Evolutionary conservation across 2,113 vertebrate genomes (phyloP), one percentile per base, ranked within the genome.

Genomic region (Sander lucioperca): DNA sequence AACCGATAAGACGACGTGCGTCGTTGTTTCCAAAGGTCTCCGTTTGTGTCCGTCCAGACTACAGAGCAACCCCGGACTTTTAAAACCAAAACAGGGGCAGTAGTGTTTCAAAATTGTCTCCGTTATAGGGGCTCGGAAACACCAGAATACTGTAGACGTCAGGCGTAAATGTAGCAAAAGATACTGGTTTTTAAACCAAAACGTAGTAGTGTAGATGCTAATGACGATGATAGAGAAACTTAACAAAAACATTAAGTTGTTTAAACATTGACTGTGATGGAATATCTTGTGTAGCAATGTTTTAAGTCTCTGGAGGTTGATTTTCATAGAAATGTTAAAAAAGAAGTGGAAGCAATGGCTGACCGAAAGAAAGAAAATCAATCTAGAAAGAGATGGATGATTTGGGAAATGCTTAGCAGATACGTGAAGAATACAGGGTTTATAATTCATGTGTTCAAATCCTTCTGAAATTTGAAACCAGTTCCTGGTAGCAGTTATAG

Each of bases 401-500:
- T 51, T 51, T 51, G 0, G 6, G 43, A 23, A 70, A 33, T 9
- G 15, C 23, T 74, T 5, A 25, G 21, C 30, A 39, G 43, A 36
- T 33, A 21, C 0, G 8, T 27, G 47, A 62, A 36, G 11, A 23
- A 18, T 30, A 11, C 9, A 45, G 18, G 27, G 4, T 53, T 59
- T 48, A 15, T 7, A 62, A 18, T 19, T 71, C 21, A 63, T 18
- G 12, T 59, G 36, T 56, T 65, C 13, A 62, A 74, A 54, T 14
- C 25, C 51, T 45, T 53, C 15, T 3, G 16, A 16, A 58, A 57
- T 13, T 14, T 54, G 33, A 64, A 82, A 47, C 72, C 58, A 67
- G n/a, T 45, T 77, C 58, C 56, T 59, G 18, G n/a, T 72, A 54
- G 57, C 63, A 84, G 72, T 85, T 80, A 85, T 82, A 30, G 0